Evolutionary conservation across 2,113 vertebrate species (phyloP), one percentile per base, ranked within the genome.

Genomic region (Ia io): DNA sequence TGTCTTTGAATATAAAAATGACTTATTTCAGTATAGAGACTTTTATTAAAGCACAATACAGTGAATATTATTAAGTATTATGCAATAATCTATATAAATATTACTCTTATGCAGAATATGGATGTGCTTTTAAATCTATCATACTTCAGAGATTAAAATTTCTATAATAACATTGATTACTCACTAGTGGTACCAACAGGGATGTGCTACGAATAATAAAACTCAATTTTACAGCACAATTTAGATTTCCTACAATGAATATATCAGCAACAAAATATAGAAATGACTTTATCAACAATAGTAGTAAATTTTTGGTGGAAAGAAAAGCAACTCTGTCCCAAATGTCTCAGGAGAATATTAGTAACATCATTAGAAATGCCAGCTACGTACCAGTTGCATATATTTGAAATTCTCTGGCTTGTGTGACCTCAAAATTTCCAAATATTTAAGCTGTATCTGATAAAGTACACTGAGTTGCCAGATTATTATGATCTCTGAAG

Each of bases 1-100:
- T 96, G 6, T 65, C 49, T 84, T 76, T 47, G 30, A 56, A 79
- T 67, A 77, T 77, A 76, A 80, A 77, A 85, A 85, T 85, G 94
- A 69, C 22, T 73, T 91, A 90, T 76, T 95, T 94, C 25, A 88
- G 13, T 84, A 49, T 20, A 88, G 28, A 90, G 9, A 44, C 37
- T 67, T 86, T 84, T 94, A 88, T 25, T 22, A 80, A 92, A 88
- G 79, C 90, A 84, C 40, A 92, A 71, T 59, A 84, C 0, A 69
- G 5, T 59, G 28, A 63, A 37, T 61, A 8, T n/a, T 69, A 56
- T 61, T 63, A 51, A 9, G 14, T 70, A 79, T 88, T 92, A 84
- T 49, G 4, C 37, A 40, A 77, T 25, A 91, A 76, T 93, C 44
- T 91, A 71, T 42, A 53, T 47, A 92, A 69, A 80, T 90, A 92